Conservation (phyloP, 2,113 vertebrate species). For the Puffinus mauretanicus region DNA sequence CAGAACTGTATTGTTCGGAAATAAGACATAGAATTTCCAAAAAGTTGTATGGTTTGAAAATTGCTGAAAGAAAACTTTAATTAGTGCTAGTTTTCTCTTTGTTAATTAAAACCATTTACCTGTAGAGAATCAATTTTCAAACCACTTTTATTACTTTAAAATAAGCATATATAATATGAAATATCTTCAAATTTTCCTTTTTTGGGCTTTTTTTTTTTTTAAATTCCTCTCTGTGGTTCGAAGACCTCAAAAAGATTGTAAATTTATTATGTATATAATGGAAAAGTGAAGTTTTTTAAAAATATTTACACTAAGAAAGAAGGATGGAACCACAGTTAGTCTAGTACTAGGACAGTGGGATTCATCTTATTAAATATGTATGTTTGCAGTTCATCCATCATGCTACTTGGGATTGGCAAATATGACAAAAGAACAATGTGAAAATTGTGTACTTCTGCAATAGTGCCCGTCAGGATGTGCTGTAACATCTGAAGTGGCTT, state of each 20-base stretch:
- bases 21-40: neutral
- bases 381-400: neutral
- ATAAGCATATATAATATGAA: neutral
- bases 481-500: neutral
- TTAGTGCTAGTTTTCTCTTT: neutral
- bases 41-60: neutral
- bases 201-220: neutral
- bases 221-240: neutral
- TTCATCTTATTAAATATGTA: neutral
- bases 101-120: neutral
- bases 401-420: neutral
- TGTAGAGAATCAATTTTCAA: neutral
- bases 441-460: neutral
- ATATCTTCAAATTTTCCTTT: neutral
- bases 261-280: neutral
- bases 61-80: neutral
- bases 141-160: neutral
- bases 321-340: neutral
- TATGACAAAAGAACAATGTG: neutral
- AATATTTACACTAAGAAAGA: neutral
- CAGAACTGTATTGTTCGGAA: neutral
- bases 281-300: neutral
- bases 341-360: neutral
- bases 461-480: neutral
- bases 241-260: neutral